Conservation (phyloP, 2,113 vertebrate genomes). For the Atlantisia rogersi region DNA sequence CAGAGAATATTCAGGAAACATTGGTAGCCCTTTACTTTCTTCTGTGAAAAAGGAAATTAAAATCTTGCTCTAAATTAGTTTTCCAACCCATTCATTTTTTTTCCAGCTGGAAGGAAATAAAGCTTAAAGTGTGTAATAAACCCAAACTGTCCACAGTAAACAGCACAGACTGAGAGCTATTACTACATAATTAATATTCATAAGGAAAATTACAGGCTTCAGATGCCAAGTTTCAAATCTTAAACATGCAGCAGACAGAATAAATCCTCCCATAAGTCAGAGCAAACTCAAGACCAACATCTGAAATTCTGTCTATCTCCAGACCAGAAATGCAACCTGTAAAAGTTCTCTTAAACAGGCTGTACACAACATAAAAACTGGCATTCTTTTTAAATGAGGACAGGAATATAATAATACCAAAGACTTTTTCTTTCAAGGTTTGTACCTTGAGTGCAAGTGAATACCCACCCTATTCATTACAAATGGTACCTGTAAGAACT, state of each 20-base stretch:
- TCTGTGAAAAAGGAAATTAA: neutral
- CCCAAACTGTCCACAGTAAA: neutral
- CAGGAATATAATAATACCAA: neutral
- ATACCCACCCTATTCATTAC: neutral
- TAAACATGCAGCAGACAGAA: neutral
- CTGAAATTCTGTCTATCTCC: neutral
- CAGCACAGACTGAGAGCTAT: neutral
- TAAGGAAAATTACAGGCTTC: neutral
- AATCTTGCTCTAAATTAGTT: neutral
- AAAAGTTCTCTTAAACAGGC: neutral
- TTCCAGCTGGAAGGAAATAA: neutral
- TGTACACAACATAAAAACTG: neutral
- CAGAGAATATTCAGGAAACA: neutral
- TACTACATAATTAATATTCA: neutral
- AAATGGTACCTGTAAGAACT: neutral
- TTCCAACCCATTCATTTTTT: neutral
- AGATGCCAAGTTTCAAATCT: neutral
- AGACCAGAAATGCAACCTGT: neutral
- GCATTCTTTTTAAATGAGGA: neutral
- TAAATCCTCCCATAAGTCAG: neutral
- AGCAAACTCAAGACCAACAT: neutral
- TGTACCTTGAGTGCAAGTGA: neutral
- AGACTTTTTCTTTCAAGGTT: neutral
- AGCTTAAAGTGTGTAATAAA: neutral
- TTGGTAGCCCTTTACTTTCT: neutral